Conservation (phyloP, 2,888 invertebrate genomes). For the Dasypolia templi region DNA sequence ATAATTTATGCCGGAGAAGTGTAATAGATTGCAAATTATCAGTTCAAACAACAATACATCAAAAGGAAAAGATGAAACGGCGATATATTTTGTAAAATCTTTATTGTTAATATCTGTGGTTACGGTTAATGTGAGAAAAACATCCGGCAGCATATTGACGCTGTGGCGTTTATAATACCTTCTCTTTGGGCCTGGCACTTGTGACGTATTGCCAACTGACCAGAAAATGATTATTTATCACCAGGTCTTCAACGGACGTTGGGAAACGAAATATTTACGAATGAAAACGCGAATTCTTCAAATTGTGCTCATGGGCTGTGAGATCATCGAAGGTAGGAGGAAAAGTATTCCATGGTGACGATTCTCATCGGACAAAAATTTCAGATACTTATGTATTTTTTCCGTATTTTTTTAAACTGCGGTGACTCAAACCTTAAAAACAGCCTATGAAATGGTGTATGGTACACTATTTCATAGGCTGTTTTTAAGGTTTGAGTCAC, state of each 20-base stretch:
- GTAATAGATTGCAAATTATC: slow-evolving; percentile 36
- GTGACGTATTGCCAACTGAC: slow-evolving; percentile 75
- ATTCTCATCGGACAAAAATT: slow-evolving; percentile 54
- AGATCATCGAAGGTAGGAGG: slow-evolving; percentile 62
- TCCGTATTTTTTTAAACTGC: background rate
- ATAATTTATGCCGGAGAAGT: slow-evolving; percentile 24
- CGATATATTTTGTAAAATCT: slow-evolving; percentile 36
- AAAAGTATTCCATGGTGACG: slow-evolving; percentile 54
- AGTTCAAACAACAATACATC: slow-evolving; percentile 53
- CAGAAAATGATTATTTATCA: slow-evolving; percentile 72
- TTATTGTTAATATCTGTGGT: slow-evolving; percentile 37
- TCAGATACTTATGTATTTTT: slow-evolving; percentile 38
- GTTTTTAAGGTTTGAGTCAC: slow-evolving; percentile 32
- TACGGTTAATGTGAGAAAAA: slow-evolving; percentile 59
- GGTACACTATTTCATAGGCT: background rate
- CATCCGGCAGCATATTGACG: slow-evolving; percentile 68
- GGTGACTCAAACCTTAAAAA: slow-evolving; percentile 32
- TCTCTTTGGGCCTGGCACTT: slow-evolving; percentile 63
- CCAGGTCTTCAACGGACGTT: slow-evolving; percentile 69
- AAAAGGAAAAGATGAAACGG: slow-evolving; percentile 54
- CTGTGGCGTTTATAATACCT: slow-evolving; percentile 49
- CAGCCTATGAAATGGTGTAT: background rate
- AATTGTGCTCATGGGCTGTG: slow-evolving; percentile 62
- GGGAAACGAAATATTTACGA: slow-evolving; percentile 74
- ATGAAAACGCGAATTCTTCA: slow-evolving; percentile 67